Base-by-base conservation (phyloP, 64 coral and sea anemone species). In the Montipora cactus region DNA sequence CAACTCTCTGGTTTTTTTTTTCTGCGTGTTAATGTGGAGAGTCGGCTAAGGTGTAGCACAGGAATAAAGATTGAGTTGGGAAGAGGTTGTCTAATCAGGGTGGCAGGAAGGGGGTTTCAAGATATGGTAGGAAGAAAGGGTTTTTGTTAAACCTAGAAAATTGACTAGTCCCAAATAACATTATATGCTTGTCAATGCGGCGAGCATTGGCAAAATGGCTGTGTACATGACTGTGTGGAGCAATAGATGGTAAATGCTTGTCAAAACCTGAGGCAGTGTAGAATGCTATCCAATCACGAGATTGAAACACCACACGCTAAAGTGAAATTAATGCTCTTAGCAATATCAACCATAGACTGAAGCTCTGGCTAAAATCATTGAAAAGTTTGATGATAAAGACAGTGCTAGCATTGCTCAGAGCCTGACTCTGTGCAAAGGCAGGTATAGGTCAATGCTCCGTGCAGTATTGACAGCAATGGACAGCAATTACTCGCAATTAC, bases 171-270 rank as follows among this genome's bases (percentile, higher is more conserved):
- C 74, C 74, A 76, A 76, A 76, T 76, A 48, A 76, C 5, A 76
- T 76, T 76, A 77, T 23, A 23, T 75, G 21, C 73, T 75, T 75
- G 21, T 61, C 57, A 61, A 81, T 81, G 48, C 49, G 18, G 49
- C 8, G 79, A 81, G 57, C 79, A 57, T 81, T 81, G 79, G 79
- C 49, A 81, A 81, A 55, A 21, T 9, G 49, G 49, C 15, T 81
- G 79, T 81, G 79, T 57, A 55, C 79, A 57, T 81, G 79, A 81
- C 57, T 81, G 49, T 81, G 79, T 8, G 79, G 79, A 81, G 49
- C 79, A 81, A 15, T 81, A 81, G 79, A 81, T n/a, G 58, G 79
- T 81, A 12, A 81, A n/a, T 81, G 79, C 79, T 81, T 61, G 79
- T 81, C 73, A 45, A 75, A 11, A 75, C 73, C 13, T 14, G 73